Evolutionary conservation across 2,888 invertebrate species (phyloP), one percentile per base, ranked within the genome.

Genomic region (Epiperipatus broadwayi): DNA sequence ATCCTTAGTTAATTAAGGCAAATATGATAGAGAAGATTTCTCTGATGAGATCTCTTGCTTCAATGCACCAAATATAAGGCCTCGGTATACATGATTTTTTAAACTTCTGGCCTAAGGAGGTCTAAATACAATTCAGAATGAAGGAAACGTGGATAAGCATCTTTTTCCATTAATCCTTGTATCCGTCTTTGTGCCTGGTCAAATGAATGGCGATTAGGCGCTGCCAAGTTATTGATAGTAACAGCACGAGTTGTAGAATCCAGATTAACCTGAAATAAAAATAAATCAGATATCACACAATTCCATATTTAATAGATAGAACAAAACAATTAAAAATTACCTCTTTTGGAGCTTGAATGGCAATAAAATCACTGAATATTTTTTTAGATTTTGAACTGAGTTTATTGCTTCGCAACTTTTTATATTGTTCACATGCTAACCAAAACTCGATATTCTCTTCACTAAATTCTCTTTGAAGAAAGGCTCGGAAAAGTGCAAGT

Each of bases 371-470:
- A 27, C 57, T 56, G 51, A 61, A 67, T 34, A 68, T 66, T 47
- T 60, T 60, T 41, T 60, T 56, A 4, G 67, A 66, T 45, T 60
- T 57, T 2, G 53, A 41, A n/a, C 49, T 43, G 45, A 49, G 48
- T 46, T 59, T 60, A 40, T 50, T 52, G 7, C 51, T 50, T 21
- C 55, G 47, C 16, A 49, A 49, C 50, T 55, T 61, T 46, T 57
- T 61, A 52, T 59, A 69, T 37, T 66, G 63, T 50, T 69, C 66
- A 48, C 66, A 65, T 3, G 66, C 65, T 12, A 67, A 50, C 66
- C 67, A 68, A 49, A 68, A 69, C 45, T 69, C 68, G 18, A 68
- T 55, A 48, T 68, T 68, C 48, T 68, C 68, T 44, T 69, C 66
- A 46, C 65, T 65, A 50, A 64, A 67, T 49, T 68, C 68, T 2